Evolutionary conservation across 2,797 vertebrate genomes (phyloP), one percentile per base, ranked within the genome.

Genomic region (Thaleichthys pacificus): DNA sequence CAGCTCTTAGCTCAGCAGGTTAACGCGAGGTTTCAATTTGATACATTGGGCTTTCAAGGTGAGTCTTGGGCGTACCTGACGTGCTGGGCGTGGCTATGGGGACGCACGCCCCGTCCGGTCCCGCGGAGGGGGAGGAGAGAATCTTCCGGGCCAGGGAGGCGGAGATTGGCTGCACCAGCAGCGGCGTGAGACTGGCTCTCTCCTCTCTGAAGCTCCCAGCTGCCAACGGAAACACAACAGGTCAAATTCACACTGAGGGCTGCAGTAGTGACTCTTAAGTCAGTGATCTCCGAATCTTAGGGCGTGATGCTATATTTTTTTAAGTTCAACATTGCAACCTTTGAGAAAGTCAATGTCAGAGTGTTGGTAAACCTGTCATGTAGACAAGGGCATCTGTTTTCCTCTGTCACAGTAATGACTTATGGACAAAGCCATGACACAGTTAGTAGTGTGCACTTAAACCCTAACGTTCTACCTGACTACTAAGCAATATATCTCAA

Each of bases 81-180:
- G 77, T 76, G 1, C 82, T 65, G 61, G 92, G 85, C 83, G 92
- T 87, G 22, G 86, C 88, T 26, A 98, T 83, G 11, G 89, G 94
- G 30, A 72, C 15, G 42, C 96, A 98, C 49, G 85, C 63, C 3
- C 72, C 89, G 61, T 71, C 86, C 26, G 64, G 72, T 14, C 42
- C 64, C 0, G 78, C 68, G 42, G 87, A 80, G 11, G 87, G 71
- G 0, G 87, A 84, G 47, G 93, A 92, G 73, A 94, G 35, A 1
- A 98, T 84, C n/a, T 87, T 93, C 87, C 88, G 93, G 68, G 92
- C 95, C 8, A 98, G 91, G 60, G 82, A 77, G 5, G 93, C 86
- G 32, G 96, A 96, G 79, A 98, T 87, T 26, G 97, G 96, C 82
- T 98, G 97, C 5, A 98, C 96, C 77, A 98, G 76, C n/a, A 98